These are phyloP conservation scores for Hippocampus mohnikei DNA, from an alignment of 2,113 vertebrate genomes.

Conservation along the genomic window DNA sequence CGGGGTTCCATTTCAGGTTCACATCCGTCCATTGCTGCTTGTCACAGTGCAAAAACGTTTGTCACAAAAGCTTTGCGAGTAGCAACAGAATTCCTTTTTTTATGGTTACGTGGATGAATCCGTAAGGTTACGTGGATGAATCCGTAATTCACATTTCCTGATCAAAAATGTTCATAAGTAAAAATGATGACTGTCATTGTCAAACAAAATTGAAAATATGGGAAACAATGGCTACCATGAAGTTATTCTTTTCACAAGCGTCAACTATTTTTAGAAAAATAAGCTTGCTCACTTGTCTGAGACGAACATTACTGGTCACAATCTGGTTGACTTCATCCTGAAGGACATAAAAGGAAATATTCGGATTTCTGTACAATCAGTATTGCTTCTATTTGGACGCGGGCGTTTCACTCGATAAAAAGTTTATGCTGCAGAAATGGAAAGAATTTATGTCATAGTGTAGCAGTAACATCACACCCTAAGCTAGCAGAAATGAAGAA, in stretches of 20 bases:
- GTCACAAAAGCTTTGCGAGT: neutral
- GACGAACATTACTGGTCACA: constrained; percentile 86
- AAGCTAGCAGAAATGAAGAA: no score
- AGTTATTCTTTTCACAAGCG: neutral
- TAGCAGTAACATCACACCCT: no score
- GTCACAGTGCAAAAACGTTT: neutral
- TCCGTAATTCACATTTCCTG: neutral
- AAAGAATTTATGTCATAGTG: no score
- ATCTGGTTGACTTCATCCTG: constrained; percentile 97
- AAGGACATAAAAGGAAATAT: neutral
- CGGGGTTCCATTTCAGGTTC: constrained; percentile 86
- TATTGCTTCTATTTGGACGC: no score
- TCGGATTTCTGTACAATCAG: neutral
- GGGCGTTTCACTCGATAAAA: no score
- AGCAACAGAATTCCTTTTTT: neutral
- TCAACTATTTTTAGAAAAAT: neutral
- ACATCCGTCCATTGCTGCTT: constrained; percentile 83
- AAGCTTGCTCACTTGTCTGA: constrained; percentile 77
- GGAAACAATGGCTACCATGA: neutral
- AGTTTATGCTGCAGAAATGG: no score
- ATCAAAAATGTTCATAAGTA: neutral
- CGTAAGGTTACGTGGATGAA: neutral
- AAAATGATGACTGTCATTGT: neutral
- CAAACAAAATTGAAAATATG: neutral
- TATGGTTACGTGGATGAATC: no score